phyloP scores from a whole-genome alignment of 2,113 vertebrate species.

The Austrofundulus limnaeus region DNA sequence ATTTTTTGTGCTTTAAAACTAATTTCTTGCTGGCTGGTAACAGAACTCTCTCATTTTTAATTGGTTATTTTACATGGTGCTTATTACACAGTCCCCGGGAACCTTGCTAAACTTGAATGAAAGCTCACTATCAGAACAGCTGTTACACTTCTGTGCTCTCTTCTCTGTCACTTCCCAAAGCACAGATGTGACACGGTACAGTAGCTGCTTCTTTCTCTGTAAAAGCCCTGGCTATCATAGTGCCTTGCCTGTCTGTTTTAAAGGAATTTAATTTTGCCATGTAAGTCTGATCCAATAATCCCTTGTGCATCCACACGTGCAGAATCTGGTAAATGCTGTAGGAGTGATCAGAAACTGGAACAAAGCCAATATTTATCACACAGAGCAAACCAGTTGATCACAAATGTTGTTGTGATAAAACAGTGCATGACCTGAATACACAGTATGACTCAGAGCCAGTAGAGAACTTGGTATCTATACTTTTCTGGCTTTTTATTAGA shows the following conservation, averaged over 20 bases:
- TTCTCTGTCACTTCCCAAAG: slow-evolving; percentile 37
- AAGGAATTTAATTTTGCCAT: slow-evolving; percentile 55
- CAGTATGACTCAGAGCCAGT: background rate
- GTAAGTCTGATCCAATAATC: slow-evolving; percentile 56
- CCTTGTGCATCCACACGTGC: slow-evolving; percentile 24
- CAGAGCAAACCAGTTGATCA: slow-evolving; percentile 4
- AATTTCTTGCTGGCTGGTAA: background rate
- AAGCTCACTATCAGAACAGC: slow-evolving; percentile 11
- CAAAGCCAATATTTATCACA: slow-evolving; percentile 46
- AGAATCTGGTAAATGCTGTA: slow-evolving; percentile 39
- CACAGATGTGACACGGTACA: slow-evolving; percentile 50
- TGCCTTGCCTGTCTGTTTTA: slow-evolving; percentile 47
- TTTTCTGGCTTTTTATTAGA: background rate
- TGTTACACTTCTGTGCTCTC: slow-evolving; percentile 18
- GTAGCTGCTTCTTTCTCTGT: slow-evolving; percentile 42
- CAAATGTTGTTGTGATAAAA: slow-evolving; percentile 2
- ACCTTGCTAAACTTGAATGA: background rate
- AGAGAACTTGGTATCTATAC: background rate
- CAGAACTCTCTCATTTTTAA: background rate
- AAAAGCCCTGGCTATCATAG: slow-evolving; percentile 33
- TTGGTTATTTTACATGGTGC: background rate
- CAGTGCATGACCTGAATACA: background rate
- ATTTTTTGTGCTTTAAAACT: too few relatives aligned
- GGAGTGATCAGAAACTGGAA: slow-evolving; percentile 28
- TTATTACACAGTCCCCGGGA: slow-evolving; percentile 3